Conservation (phyloP, 1,140 invertebrate species). For the Hyphantria cunea region DNA sequence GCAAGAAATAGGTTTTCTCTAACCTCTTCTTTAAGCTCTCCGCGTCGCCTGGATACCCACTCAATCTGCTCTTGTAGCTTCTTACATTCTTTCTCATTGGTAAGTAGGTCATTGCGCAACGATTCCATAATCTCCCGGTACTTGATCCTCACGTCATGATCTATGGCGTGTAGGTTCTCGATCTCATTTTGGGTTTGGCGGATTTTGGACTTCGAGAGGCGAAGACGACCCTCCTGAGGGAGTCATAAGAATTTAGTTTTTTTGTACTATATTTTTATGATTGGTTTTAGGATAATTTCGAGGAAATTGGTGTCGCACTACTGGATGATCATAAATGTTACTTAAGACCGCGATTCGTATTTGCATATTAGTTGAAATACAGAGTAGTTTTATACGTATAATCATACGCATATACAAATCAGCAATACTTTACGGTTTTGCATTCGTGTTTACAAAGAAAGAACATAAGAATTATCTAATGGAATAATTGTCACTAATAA, state of each 20-base stretch:
- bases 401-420: too few relatives aligned
- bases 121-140: constrained; percentile 66
- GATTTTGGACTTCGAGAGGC: constrained; percentile 67
- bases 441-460: too few relatives aligned
- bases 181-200: constrained; percentile 70
- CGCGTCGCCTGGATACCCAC: constrained; percentile 63
- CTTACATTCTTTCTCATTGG: constrained; percentile 67
- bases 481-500: too few relatives aligned
- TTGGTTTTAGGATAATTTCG: too few relatives aligned
- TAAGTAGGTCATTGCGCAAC: constrained; percentile 51
- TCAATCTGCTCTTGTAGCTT: constrained; percentile 71
- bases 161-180: constrained; percentile 64
- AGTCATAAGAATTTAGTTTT: background rate
- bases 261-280: background rate
- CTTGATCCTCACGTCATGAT: constrained; percentile 52
- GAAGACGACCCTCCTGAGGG: constrained; percentile 63
- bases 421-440: too few relatives aligned
- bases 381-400: too few relatives aligned
- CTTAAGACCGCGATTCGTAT: too few relatives aligned
- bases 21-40: constrained; percentile 65
- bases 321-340: too few relatives aligned
- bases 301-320: too few relatives aligned
- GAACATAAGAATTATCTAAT: too few relatives aligned
- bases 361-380: too few relatives aligned
- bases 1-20: too few relatives aligned